Evolutionary conservation across 2,888 invertebrate species (phyloP).

Genomic region (Scelioninae gen. 2): DNA sequence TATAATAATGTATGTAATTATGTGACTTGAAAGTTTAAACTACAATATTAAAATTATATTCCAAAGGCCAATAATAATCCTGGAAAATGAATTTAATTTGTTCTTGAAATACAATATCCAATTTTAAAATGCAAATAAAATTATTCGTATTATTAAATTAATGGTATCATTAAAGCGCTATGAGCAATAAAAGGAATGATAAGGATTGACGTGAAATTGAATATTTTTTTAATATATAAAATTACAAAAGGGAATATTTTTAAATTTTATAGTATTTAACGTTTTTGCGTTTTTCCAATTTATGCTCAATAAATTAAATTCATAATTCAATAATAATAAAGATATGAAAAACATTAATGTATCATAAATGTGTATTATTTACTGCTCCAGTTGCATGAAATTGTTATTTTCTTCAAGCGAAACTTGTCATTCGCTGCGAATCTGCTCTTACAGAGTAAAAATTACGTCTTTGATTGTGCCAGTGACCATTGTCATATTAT

Average conservation of each 20-base stretch:
- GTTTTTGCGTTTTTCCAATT: slow-evolving; percentile 57
- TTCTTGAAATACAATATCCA: slow-evolving; percentile 9
- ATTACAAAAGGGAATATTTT: slow-evolving; percentile 37
- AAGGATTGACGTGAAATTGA: slow-evolving; percentile 67
- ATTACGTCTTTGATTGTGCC: slow-evolving; percentile 68
- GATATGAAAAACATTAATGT: slow-evolving; percentile 51
- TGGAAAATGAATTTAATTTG: no score
- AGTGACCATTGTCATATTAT: slow-evolving; percentile 63
- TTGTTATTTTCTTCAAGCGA: slow-evolving; percentile 31
- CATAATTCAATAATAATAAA: slow-evolving; percentile 55
- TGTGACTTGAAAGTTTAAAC: background rate
- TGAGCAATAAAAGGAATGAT: slow-evolving; percentile 52
- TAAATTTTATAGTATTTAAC: slow-evolving; percentile 34
- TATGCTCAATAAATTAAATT: slow-evolving; percentile 65
- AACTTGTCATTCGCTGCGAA: slow-evolving; percentile 57
- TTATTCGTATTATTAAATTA: no score
- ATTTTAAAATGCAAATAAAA: slow-evolving; percentile 37
- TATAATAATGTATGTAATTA: background rate
- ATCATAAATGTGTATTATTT: slow-evolving; percentile 69
- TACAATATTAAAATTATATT: background rate
- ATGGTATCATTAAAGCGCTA: slow-evolving; percentile 36
- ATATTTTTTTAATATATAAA: slow-evolving; percentile 69
- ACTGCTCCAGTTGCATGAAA: slow-evolving; percentile 50
- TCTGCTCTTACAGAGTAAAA: slow-evolving; percentile 63
- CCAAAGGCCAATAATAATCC: no score